A percentile compares a stretch with the other conserved stretches of the same genome.
phyloP scores from a whole-genome alignment of 2,113 vertebrate species.

The Numida meleagris region DNA sequence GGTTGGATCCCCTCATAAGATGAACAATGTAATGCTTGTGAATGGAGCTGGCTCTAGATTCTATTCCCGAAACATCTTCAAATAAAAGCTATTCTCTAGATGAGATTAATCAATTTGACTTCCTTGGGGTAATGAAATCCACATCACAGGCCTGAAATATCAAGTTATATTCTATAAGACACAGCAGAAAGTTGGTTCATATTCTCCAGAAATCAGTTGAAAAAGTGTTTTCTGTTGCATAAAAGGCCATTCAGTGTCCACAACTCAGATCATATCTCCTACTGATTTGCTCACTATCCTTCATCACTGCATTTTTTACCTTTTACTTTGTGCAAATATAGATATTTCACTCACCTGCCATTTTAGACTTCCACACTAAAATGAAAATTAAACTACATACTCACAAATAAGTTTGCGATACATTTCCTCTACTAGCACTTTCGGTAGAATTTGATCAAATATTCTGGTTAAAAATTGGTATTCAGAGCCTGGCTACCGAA shows the following conservation, averaged over 20 bases:
- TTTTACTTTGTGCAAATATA: not conserved
- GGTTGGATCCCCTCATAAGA: not conserved
- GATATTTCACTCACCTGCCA: not conserved
- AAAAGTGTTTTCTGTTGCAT: not conserved
- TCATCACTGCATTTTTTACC: not conserved
- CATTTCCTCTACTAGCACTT: not conserved
- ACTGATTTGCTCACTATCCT: not conserved
- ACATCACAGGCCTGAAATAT: not conserved
- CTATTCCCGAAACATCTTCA: not conserved
- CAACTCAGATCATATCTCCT: not conserved
- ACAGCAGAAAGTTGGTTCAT: not conserved
- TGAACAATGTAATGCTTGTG: constrained; percentile 19
- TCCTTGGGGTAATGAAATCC: not conserved
- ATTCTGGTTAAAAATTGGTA: not conserved
- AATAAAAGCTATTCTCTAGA: not conserved
- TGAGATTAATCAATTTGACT: not conserved
- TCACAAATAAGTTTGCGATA: not conserved
- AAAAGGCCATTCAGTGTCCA: not conserved
- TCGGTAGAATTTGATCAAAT: not conserved
- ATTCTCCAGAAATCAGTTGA: not conserved
- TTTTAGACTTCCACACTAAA: not conserved
- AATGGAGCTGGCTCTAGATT: not conserved
- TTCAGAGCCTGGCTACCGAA: not conserved
- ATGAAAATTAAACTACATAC: not conserved
- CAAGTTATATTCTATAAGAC: not conserved